These are phyloP conservation scores for Tachystola acroxantha DNA, from an alignment of 2,888 invertebrate species.

Conservation along the genomic window DNA sequence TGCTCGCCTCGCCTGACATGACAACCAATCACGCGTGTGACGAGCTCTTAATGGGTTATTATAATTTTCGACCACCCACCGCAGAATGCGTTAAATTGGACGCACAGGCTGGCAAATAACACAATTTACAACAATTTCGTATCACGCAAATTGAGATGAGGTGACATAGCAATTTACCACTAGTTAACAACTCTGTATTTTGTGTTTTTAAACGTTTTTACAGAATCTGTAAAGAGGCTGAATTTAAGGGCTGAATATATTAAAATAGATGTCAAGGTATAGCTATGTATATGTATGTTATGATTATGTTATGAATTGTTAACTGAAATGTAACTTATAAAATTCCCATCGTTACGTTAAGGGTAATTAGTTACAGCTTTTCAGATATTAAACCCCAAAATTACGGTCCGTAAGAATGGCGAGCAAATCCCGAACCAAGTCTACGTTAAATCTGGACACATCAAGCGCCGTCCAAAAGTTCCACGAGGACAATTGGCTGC, in stretches of 20 bases:
- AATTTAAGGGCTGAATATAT: no score
- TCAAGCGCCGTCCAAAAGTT: constrained; percentile 8
- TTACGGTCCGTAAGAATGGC: no score
- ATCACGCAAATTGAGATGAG: constrained; percentile 1
- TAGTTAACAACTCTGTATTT: no score
- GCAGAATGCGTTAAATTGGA: constrained; percentile 45
- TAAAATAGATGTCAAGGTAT: no score
- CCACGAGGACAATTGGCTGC: constrained; percentile 18
- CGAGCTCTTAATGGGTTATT: constrained; percentile 64
- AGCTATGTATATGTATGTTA: no score
- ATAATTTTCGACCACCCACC: constrained; percentile 47
- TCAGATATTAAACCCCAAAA: no score
- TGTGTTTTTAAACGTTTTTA: no score
- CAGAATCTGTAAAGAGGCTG: no score
- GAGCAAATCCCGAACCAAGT: constrained; percentile 2
- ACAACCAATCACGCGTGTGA: constrained; percentile 61
- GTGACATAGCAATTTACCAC: neutral
- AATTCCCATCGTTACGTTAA: no score
- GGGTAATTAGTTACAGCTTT: no score
- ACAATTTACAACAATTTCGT: constrained; percentile 1
- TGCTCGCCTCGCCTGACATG: constrained; percentile 25
- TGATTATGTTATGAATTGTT: no score
- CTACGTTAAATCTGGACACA: constrained; percentile 14
- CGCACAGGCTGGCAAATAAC: constrained; percentile 18
- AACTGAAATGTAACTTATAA: no score